Base-by-base conservation (phyloP, 2,113 vertebrate genomes). In the Trachemys scripta region DNA sequence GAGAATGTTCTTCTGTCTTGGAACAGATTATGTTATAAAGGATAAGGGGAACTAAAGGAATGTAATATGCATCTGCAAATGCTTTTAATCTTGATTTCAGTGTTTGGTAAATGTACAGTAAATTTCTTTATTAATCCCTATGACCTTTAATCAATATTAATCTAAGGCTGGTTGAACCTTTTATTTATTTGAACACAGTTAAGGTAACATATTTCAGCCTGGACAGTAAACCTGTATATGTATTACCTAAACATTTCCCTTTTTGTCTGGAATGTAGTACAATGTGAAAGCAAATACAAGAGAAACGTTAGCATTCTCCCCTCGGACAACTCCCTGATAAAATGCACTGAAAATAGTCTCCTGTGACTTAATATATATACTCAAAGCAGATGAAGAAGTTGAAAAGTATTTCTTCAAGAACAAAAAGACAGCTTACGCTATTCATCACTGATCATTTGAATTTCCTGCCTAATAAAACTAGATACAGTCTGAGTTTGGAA, bases 121-220 rank as follows among this genome's bases (percentile, higher is more conserved):
- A 90, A 88, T 94, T 95, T 92, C 95, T 97, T 96, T 97, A 96
- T 97, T 97, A 97, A 97, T 98, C 92, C 82, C 75, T 93, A 92
- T 96, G 98, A 98, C 96, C 97, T 97, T 94, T 98, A 97, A 97
- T 98, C 98, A 97, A 98, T 98, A 97, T 96, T 98, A 98, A 98
- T 98, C 97, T 97, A 96, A 98, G 96, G 90, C 82, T 62, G 85
- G 92, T 96, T 94, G 97, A 97, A 96, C 97, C 93, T 93, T 95
- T 91, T 91, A 95, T 95, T 96, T 92, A 89, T 96, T 97, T 96
- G 96, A 98, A 98, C 87, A 98, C 95, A 94, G 98, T 98, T 97
- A 97, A 98, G 38, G 84, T 87, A 94, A 95, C 53, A 2, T 90
- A 97, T 96, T 97, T 96, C 95, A 98, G 92, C 75, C 72, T 59